Evolutionary conservation across 2,888 invertebrate species (phyloP), one percentile per base, ranked within the genome.

Genomic region (Synergus laeviventris): DNA sequence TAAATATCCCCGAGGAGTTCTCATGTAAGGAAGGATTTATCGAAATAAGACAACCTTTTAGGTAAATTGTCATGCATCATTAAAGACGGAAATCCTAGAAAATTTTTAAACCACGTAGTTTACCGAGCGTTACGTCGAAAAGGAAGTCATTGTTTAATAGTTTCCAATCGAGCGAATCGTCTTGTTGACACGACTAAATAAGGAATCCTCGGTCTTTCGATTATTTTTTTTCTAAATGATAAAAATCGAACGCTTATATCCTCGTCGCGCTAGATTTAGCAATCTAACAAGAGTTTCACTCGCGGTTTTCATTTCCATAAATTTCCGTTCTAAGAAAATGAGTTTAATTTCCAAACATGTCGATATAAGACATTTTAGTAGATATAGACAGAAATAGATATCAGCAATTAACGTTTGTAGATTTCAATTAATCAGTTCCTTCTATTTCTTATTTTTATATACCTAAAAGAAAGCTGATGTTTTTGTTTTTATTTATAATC

Each of bases 181-280:
- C 77, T 74, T 76, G 76, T 77, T 79, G 78, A 79, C 79, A 76
- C 76, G 56, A 42, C 18, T 64, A 54, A 75, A 74, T 75, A 77
- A 74, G 70, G 76, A 59, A 56, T 56, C 56, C 21, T 56, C 18
- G 18, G 14, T 74, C 74, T 49, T 59, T 12, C 36, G 36, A 74
- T 59, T 42, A 11, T 36, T 38, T 14, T 78, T 78, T 62, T 74
- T 36, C 54, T 31, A 3, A 49, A 21, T 24, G 75, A 78, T 79
- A 75, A 75, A 59, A 59, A 74, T 74, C 56, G 59, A 59, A 59
- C 21, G 61, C 21, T 62, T 62, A 45, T 78, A 77, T 78, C 78
- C 75, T 75, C 73, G 84, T 84, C 74, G 79, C 83, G 83, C 82
- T 81, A 84, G 81, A 83, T 84, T 83, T 81, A 83, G 61, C 81